phyloP scores from a whole-genome alignment of 2,113 vertebrate genomes.

The Chunga burmeisteri region DNA sequence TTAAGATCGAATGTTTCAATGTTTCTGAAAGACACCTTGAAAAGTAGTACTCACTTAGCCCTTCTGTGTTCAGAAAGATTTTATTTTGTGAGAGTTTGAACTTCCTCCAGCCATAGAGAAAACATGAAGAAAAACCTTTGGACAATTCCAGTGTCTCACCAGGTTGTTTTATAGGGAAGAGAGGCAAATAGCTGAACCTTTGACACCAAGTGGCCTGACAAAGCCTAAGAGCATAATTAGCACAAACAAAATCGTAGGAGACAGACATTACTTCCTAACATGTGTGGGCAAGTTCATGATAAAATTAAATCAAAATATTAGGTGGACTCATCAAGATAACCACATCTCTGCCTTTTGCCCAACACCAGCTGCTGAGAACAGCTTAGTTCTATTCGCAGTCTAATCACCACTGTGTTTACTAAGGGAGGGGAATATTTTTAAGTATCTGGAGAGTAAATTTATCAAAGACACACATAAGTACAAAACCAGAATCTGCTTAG shows the following conservation, averaged over 20 bases:
- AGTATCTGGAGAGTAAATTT: conserved; percentile 18
- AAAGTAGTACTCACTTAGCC: neutral
- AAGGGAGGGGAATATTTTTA: neutral
- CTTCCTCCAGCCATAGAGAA: neutral
- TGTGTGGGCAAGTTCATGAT: neutral
- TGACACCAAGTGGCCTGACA: neutral
- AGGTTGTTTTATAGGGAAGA: neutral
- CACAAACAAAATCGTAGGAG: neutral
- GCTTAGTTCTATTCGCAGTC: conserved; percentile 10
- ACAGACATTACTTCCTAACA: neutral
- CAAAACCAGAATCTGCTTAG: conserved; percentile 12
- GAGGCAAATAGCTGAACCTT: neutral
- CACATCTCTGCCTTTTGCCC: neutral
- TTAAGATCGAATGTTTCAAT: neutral
- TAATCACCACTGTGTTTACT: conserved; percentile 9
- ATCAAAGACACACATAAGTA: neutral
- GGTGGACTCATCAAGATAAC: neutral
- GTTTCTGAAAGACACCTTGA: neutral
- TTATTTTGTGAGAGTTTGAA: neutral
- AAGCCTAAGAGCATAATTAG: neutral
- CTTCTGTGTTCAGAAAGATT: neutral
- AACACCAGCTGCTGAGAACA: neutral
- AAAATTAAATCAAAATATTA: neutral
- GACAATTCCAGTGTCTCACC: neutral
- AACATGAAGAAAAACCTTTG: neutral